A percentile compares a stretch with the other conserved stretches of the same genome.
These are phyloP conservation scores for Aphaenogaster rudis DNA, from an alignment of 1,140 invertebrate genomes.

Conservation along the genomic window DNA sequence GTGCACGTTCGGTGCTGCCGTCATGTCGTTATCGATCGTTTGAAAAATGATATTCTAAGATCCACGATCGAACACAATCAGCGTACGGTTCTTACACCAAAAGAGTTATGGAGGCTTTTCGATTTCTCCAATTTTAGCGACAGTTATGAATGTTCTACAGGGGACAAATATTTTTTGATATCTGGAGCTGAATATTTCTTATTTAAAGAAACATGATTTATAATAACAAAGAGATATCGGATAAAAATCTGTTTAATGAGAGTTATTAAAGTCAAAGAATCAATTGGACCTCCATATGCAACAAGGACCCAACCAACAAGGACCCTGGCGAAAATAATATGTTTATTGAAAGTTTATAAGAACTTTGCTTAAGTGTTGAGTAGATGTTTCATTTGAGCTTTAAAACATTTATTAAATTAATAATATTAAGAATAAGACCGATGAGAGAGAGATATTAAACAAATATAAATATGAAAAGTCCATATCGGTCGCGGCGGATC, in stretches of 20 bases:
- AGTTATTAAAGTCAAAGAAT: background rate
- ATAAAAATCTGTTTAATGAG: constrained; percentile 7
- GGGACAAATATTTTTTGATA: constrained; percentile 1
- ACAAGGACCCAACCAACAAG: too few species aligned
- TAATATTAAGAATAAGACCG: too few species aligned
- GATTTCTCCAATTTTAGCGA: constrained; percentile 25
- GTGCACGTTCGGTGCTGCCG: background rate
- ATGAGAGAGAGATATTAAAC: too few species aligned
- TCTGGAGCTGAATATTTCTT: constrained; percentile 1
- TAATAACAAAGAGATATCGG: background rate
- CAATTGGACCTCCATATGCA: background rate
- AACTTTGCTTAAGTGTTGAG: too few species aligned
- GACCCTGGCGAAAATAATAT: too few species aligned
- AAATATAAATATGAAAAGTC: too few species aligned
- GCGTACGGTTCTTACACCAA: background rate
- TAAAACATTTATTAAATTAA: too few species aligned
- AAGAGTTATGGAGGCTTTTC: constrained; percentile 29
- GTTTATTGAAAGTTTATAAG: too few species aligned
- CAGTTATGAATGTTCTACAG: constrained; percentile 23
- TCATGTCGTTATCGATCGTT: constrained; percentile 19
- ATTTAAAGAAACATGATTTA: background rate
- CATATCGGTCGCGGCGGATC: too few species aligned
- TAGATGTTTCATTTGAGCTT: too few species aligned
- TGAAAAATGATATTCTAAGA: constrained; percentile 53
- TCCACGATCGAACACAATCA: constrained; percentile 18